Base-by-base conservation (phyloP, 2,797 vertebrate species). In the Percopsis omiscomaycus region DNA sequence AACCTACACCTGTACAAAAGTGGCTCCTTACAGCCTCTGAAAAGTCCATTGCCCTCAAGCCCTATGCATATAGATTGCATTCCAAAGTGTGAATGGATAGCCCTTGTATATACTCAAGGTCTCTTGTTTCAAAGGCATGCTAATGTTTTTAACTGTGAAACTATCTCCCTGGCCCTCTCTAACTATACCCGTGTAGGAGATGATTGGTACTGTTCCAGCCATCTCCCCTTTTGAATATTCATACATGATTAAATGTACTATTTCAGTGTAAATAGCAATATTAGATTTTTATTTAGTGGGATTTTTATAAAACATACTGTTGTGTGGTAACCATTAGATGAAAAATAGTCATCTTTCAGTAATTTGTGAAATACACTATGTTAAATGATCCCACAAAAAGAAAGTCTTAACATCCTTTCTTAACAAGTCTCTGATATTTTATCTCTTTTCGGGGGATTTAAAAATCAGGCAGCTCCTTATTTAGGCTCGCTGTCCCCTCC, bases 401-500 rank as follows among this genome's bases (percentile, higher is more conserved):
- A 22, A 57, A 8, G 55, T n/a, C 16, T 32, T 10, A 8, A 30
- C 16, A 9, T 50, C 46, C 6, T 58, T 12, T 54, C 61, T 15
- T 48, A 14, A 58, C 50, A 60, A 4, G 8, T 12, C 66, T 66
- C 63, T 81, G 66, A 74, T 69, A 79, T 72, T 78, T 11, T 69
- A 55, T 66, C 59, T 67, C 49, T 68, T 73, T 79, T 59, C 66
- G 46, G 42, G 27, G 59, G 62, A 71, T 73, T 74, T 77, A 68
- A 71, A 57, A 50, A 45, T 14, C 8, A 15, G 57, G 55, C 32
- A 50, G 88, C 84, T 86, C 84, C 76, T 80, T 86, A 84, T 91
- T 91, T 90, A 85, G 86, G 78, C 85, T 78, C 75, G 76, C 83
- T 93, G 93, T 94, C 91, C 95, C 97, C 96, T 96, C 93, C 85